Evolutionary conservation across 92 coral and sea anemone genomes (phyloP).

Genomic region (Paramuricea clavata): DNA sequence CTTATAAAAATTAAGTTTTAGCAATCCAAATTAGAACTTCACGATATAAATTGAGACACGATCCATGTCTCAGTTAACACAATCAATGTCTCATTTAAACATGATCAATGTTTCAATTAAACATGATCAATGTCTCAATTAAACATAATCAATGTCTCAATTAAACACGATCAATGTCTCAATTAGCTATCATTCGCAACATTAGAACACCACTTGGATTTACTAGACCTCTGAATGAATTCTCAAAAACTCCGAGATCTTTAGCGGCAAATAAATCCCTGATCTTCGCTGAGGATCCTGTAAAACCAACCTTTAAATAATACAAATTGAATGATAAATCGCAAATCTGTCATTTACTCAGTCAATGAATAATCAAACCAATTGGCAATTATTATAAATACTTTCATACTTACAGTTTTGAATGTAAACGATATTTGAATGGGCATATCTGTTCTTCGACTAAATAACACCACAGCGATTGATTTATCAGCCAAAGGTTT

Average conservation of each 20-base stretch:
- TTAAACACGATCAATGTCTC: not conserved
- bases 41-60: too few relatives aligned
- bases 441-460: slow-evolving; percentile 83
- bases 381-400: not conserved
- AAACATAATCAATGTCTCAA: too few relatives aligned
- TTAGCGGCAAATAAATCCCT: slow-evolving; percentile 79
- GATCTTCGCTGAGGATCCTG: slow-evolving; percentile 60
- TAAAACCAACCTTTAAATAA: slow-evolving; percentile 74
- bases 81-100: not conserved
- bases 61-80: not conserved
- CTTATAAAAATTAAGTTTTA: too few relatives aligned
- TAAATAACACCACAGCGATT: slow-evolving; percentile 90
- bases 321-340: not conserved
- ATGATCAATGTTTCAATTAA: too few relatives aligned
- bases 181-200: slow-evolving; percentile 62
- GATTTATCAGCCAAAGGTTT: slow-evolving; percentile 84
- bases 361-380: not conserved
- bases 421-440: slow-evolving; percentile 76
- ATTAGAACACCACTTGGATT: slow-evolving; percentile 92
- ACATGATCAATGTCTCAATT: too few relatives aligned
- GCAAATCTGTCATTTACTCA: not conserved
- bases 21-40: too few relatives aligned
- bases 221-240: slow-evolving; percentile 74
- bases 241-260: slow-evolving; percentile 76
- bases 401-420: slow-evolving; percentile 61